These are phyloP conservation scores for Uropetala carovei DNA, from an alignment of 2,888 invertebrate genomes.

Conservation along the genomic window DNA sequence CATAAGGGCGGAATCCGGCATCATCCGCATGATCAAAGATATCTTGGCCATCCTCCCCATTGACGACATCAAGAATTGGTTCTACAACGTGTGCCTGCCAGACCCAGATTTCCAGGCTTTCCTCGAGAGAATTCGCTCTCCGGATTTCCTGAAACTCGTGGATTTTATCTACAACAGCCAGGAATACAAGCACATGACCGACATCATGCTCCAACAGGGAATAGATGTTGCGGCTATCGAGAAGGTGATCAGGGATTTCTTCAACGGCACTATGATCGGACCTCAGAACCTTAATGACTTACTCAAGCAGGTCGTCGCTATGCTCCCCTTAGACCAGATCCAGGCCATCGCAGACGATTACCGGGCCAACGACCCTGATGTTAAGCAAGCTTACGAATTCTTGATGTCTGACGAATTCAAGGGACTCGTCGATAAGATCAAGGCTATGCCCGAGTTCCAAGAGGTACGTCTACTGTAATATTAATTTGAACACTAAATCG, in stretches of 20 bases:
- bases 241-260: not conserved
- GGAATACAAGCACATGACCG: conserved; percentile 6
- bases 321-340: conserved; percentile 21
- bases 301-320: conserved; percentile 6
- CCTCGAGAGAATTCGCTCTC: conserved; percentile 68
- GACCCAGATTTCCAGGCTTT: conserved; percentile 70
- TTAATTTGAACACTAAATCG: not conserved
- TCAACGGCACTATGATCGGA: not conserved
- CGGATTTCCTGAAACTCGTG: conserved; percentile 15
- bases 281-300: not conserved
- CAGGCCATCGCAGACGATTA: conserved; percentile 20
- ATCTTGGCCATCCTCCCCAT: conserved; percentile 70
- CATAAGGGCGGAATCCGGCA: not conserved
- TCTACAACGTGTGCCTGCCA: conserved; percentile 70
- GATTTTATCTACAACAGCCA: not conserved
- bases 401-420: conserved; percentile 16
- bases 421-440: conserved; percentile 6
- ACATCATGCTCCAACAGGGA: not conserved
- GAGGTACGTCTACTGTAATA: conserved; percentile 4
- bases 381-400: conserved; percentile 33
- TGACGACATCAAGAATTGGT: conserved; percentile 70
- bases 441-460: conserved; percentile 15
- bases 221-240: not conserved
- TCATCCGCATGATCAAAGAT: conserved; percentile 70
- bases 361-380: not conserved